A percentile compares a stretch with the other conserved stretches of the same genome.
These are phyloP conservation scores for Cryptotermes secundus DNA, from an alignment of 1,140 invertebrate species.

Conservation along the genomic window DNA sequence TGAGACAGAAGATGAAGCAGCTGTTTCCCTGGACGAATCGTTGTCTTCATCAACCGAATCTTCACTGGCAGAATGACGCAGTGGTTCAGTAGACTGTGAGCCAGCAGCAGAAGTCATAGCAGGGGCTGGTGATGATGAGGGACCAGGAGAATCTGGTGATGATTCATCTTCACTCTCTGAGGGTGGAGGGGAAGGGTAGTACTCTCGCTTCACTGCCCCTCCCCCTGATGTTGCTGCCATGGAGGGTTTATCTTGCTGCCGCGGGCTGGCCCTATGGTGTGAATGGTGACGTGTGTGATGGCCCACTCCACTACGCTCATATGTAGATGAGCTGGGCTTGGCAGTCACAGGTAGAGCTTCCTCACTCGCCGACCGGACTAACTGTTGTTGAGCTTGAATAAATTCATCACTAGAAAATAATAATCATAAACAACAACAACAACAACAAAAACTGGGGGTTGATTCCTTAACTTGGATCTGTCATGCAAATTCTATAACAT, in stretches of 20 bases:
- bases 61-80: conserved; percentile 29
- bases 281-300: conserved; percentile 30
- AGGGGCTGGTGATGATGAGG: background rate
- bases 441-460: conserved; percentile 26
- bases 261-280: conserved; percentile 41
- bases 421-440: conserved; percentile 35
- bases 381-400: conserved; percentile 90
- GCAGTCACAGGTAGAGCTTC: conserved; percentile 68
- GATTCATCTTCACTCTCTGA: conserved; percentile 27
- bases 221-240: conserved; percentile 40
- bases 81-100: conserved; percentile 16
- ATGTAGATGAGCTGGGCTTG: conserved; percentile 20
- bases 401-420: conserved; percentile 89
- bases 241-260: conserved; percentile 42
- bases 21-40: conserved; percentile 30
- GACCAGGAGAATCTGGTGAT: background rate
- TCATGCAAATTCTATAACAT: conserved; percentile 5
- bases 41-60: conserved; percentile 33
- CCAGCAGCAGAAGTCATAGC: background rate
- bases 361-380: conserved; percentile 89
- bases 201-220: conserved; percentile 37
- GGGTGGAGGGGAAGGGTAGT: conserved; percentile 34
- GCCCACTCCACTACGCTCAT: conserved; percentile 35
- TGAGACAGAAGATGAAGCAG: conserved; percentile 27
- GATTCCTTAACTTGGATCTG: background rate